These are phyloP conservation scores for Paramisgurnus dabryanus DNA, from an alignment of 2,113 vertebrate genomes.

Conservation along the genomic window DNA sequence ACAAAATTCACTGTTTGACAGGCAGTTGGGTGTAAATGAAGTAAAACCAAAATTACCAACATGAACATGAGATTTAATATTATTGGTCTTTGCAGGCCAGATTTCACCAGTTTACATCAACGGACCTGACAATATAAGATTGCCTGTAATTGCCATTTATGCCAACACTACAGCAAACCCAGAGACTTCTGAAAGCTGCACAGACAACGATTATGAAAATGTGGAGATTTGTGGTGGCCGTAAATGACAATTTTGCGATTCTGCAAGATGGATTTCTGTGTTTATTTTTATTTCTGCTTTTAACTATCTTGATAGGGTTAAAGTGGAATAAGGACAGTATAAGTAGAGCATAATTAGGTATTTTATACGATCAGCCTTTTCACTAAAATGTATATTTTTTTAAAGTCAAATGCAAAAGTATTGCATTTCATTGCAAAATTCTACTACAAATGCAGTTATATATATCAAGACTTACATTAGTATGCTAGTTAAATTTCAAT, in stretches of 20 bases:
- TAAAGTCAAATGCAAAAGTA: too few species aligned
- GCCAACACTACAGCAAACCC: not conserved
- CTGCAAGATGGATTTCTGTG: not conserved
- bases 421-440: too few species aligned
- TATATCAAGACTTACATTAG: too few species aligned
- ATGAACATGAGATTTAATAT: not conserved
- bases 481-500: too few species aligned
- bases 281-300: not conserved
- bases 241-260: not conserved
- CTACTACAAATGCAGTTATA: too few species aligned
- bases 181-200: constrained; percentile 17
- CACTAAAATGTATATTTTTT: too few species aligned
- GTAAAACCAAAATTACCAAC: not conserved
- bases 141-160: not conserved
- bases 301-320: not conserved
- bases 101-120: not conserved
- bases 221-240: not conserved
- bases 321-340: not conserved
- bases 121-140: constrained; percentile 2
- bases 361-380: too few species aligned
- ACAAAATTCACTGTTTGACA: not conserved
- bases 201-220: constrained; percentile 24
- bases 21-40: too few species aligned
- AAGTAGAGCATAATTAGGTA: not conserved
- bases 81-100: not conserved